These are phyloP conservation scores for Poecile montanus DNA, from an alignment of 2,797 vertebrate genomes.

Conservation along the genomic window DNA sequence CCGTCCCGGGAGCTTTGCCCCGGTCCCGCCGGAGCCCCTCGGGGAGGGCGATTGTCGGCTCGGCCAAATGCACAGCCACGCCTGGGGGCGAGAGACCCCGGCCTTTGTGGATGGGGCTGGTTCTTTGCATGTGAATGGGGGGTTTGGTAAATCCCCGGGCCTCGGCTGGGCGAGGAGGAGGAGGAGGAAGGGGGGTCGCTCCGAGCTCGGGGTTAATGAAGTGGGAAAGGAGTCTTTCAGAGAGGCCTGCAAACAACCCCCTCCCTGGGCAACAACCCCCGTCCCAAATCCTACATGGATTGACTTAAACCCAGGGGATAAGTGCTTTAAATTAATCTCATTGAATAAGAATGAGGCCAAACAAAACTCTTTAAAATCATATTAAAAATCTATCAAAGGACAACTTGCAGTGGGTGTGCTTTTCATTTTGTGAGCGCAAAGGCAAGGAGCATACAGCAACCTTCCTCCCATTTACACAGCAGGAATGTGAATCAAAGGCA, in stretches of 20 bases:
- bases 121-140: slow-evolving; percentile 93
- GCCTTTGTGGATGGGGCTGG: slow-evolving; percentile 77
- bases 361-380: slow-evolving; percentile 94
- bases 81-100: slow-evolving; percentile 79
- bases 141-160: slow-evolving; percentile 86
- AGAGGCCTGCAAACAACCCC: slow-evolving; percentile 79
- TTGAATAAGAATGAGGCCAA: slow-evolving; percentile 93
- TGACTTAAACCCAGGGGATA: slow-evolving; percentile 94
- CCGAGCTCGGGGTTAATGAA: slow-evolving; percentile 98
- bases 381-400: slow-evolving; percentile 97
- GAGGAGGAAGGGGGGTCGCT: slow-evolving; percentile 75
- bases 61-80: slow-evolving; percentile 84
- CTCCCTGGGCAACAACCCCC: slow-evolving; percentile 61
- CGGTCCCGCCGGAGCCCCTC: background rate
- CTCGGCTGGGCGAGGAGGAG: slow-evolving; percentile 72
- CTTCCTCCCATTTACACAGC: slow-evolving; percentile 74
- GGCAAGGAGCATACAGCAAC: slow-evolving; percentile 54
- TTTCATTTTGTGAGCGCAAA: slow-evolving; percentile 64
- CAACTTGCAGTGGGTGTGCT: slow-evolving; percentile 84
- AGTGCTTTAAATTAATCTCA: slow-evolving; percentile 97
- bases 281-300: slow-evolving; percentile 85
- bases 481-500: slow-evolving; percentile 76
- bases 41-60: slow-evolving; percentile 6
- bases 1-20: background rate
- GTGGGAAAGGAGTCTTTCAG: slow-evolving; percentile 93